These are phyloP conservation scores for Pantherophis guttatus DNA, from an alignment of 2,113 vertebrate genomes.

Conservation along the genomic window DNA sequence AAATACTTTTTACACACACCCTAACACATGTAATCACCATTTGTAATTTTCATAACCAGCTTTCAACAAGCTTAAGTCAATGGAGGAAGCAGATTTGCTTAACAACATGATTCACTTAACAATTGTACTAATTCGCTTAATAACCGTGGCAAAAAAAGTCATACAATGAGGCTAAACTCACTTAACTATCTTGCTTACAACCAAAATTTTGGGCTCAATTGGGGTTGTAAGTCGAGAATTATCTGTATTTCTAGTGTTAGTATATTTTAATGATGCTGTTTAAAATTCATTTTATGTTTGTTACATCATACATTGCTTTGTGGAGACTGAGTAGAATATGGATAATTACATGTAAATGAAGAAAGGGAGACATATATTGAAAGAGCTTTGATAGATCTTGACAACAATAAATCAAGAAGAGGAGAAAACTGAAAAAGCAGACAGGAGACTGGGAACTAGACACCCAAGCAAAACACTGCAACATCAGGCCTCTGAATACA, in stretches of 20 bases:
- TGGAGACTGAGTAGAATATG: not conserved
- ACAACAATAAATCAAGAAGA: not conserved
- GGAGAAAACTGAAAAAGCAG: not conserved
- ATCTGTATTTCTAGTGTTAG: not conserved
- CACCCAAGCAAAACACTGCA: not conserved
- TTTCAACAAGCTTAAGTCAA: not conserved
- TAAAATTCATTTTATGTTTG: not conserved
- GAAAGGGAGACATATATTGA: not conserved
- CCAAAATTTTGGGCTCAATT: not conserved
- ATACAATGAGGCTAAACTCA: not conserved
- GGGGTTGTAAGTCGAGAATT: not conserved
- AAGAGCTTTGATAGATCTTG: not conserved
- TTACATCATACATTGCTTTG: not conserved
- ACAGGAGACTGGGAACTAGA: not conserved
- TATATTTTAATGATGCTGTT: not conserved
- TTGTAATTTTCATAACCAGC: not conserved
- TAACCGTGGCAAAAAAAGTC: not conserved
- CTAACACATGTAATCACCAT: not conserved
- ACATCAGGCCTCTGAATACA: not conserved
- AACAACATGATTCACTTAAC: not conserved
- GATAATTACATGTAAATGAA: not conserved
- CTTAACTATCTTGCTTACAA: not conserved
- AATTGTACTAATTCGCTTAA: not conserved
- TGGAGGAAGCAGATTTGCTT: not conserved
- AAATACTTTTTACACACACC: no score